phyloP scores from a whole-genome alignment of 2,888 invertebrate species.

The Erynnis tages region DNA sequence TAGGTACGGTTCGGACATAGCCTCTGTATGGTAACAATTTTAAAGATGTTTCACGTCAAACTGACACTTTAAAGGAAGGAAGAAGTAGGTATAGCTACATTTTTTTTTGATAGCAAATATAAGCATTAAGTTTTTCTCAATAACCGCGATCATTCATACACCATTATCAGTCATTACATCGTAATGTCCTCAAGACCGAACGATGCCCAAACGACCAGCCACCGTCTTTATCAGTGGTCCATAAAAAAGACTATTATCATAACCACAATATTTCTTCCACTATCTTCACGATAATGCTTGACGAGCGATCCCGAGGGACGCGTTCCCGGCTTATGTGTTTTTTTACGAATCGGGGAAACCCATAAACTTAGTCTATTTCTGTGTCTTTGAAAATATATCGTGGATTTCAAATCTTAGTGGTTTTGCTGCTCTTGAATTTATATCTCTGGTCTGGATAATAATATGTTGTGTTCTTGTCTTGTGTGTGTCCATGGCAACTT shows the following conservation, averaged over 20 bases:
- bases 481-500: too few species aligned
- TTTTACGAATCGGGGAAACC: conserved; percentile 24
- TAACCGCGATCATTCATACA: neutral
- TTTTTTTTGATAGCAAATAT: too few species aligned
- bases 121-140: too few species aligned
- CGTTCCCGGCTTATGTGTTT: conserved; percentile 7
- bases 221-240: conserved; percentile 37
- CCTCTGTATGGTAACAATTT: too few species aligned
- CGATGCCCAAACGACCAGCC: neutral
- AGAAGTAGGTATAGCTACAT: too few species aligned
- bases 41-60: too few species aligned
- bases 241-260: conserved; percentile 46
- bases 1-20: too few species aligned
- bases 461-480: too few species aligned
- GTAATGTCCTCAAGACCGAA: neutral
- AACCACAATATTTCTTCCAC: conserved; percentile 47
- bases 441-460: too few species aligned
- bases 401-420: too few species aligned
- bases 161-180: neutral
- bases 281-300: conserved; percentile 25
- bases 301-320: conserved; percentile 13
- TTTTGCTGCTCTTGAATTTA: too few species aligned
- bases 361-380: conserved; percentile 21
- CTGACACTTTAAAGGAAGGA: too few species aligned
- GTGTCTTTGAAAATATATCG: conserved; percentile 9